Base-by-base conservation (phyloP, 2,113 vertebrate species). In the Coptodon rendalli region DNA sequence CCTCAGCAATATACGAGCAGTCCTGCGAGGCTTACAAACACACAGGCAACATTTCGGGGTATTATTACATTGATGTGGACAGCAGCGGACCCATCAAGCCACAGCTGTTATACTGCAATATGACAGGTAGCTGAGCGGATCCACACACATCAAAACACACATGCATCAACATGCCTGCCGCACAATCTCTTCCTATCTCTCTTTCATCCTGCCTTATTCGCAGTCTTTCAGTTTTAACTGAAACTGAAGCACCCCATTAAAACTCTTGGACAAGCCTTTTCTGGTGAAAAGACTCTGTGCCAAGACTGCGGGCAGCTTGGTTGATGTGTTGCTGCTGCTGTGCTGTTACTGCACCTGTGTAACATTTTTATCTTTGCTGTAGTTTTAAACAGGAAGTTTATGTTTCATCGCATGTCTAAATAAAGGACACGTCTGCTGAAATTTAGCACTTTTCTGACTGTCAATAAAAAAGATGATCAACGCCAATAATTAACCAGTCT, bases 1-100 rank as follows among this genome's bases (percentile, higher is more conserved):
- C 91, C 91, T 89, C 96, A 99, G 98, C 98, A 27, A 93, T 98
- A 91, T 97, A 98, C 27, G 98, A 99, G 89, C 97, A 97, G 85
- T 99, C 98, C 14, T 99, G 98, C 93, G 98, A 99, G 95, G 97
- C 98, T 5, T 98, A 99, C 96, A 99, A 98, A 89, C 97, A 98
- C 94, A 97, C 86, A 96, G 98, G 98, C 79, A 98, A 97, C 85
- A 95, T 96, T 76, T 99, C 98, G 10, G 98, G 98, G 6, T 96
- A 97, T 94, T 98, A 98, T 92, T 96, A 96, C 91, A 93, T 99
- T 31, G 98, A 99, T 89, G 95, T 97, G 87, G 98, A 99, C 91
- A 98, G 98, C 96, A 99, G 98, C 88, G 98, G 98, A 7, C 97
- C 97, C 43, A 93, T 98, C 90, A 94, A 93, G 84, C 97, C 98